Conservation (phyloP, 1,140 invertebrate genomes). For the Lerema accius region DNA sequence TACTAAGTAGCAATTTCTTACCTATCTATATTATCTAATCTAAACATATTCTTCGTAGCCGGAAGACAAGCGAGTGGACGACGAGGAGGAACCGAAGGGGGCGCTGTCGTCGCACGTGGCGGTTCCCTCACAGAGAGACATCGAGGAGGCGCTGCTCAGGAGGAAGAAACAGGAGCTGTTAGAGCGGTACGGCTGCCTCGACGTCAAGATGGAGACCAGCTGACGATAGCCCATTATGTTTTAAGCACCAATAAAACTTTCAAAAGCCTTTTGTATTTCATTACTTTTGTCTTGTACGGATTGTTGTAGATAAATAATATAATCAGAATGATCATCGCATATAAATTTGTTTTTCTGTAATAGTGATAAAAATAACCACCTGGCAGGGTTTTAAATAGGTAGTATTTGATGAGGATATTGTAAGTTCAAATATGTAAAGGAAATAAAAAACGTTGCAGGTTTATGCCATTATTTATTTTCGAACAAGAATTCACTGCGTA, state of each 20-base stretch:
- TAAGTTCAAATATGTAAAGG: too few species aligned
- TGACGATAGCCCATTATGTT: slow-evolving; percentile 46
- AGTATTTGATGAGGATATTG: too few species aligned
- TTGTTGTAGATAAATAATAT: too few species aligned
- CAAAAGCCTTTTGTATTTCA: slow-evolving; percentile 17
- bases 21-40: too few species aligned
- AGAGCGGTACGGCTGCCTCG: slow-evolving; percentile 86
- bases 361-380: too few species aligned
- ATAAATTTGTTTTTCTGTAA: too few species aligned
- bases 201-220: slow-evolving; percentile 72
- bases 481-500: slow-evolving; percentile 50
- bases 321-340: too few species aligned
- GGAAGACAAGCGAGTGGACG: slow-evolving; percentile 71
- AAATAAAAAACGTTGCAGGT: slow-evolving; percentile 33
- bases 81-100: slow-evolving; percentile 58
- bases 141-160: slow-evolving; percentile 93
- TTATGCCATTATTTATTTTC: slow-evolving; percentile 59
- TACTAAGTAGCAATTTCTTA: too few species aligned
- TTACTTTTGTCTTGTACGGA: too few species aligned
- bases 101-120: slow-evolving; percentile 92
- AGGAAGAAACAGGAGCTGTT: slow-evolving; percentile 95
- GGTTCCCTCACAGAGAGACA: slow-evolving; percentile 94
- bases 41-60: slow-evolving; percentile 57
- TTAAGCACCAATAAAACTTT: slow-evolving; percentile 37
- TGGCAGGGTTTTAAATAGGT: too few species aligned